phyloP scores from a whole-genome alignment of 2,113 vertebrate genomes.

The Saguinus midas region DNA sequence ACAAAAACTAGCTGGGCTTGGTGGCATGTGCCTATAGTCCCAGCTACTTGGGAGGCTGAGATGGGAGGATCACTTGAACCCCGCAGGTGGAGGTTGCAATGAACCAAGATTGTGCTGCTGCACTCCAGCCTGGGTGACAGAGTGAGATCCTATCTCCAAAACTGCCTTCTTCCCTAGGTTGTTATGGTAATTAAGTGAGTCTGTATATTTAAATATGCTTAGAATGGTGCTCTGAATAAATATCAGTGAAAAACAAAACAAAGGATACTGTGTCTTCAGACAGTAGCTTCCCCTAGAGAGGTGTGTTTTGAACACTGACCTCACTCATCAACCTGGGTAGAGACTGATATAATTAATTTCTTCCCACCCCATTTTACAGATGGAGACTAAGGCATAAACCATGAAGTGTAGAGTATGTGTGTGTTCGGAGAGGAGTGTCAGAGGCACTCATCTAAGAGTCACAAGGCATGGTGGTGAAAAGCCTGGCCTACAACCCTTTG shows the following conservation, averaged over 20 bases:
- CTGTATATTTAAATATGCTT: not conserved
- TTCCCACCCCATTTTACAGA: not conserved
- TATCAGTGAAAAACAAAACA: conserved; percentile 17
- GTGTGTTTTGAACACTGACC: not conserved
- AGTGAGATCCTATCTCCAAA: not conserved
- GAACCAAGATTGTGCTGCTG: too few species aligned
- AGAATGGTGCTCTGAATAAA: not conserved
- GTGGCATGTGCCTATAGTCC: too few species aligned
- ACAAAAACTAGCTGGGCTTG: too few species aligned
- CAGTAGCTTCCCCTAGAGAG: not conserved
- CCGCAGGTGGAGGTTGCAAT: too few species aligned
- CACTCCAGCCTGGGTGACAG: too few species aligned
- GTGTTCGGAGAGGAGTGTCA: not conserved
- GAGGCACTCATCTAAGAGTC: not conserved
- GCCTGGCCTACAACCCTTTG: not conserved
- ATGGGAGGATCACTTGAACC: too few species aligned
- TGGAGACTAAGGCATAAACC: not conserved
- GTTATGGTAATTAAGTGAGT: not conserved
- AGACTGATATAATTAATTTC: not conserved
- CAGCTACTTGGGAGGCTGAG: too few species aligned
- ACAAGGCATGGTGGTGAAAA: not conserved
- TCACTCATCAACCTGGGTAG: not conserved
- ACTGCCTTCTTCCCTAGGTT: not conserved
- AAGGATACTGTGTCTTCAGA: not conserved
- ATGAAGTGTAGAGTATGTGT: not conserved